Evolutionary conservation across 30 jellyfish, hydroid and myxozoan species (phyloP).

Genomic region (Nemopilema nomurai): DNA sequence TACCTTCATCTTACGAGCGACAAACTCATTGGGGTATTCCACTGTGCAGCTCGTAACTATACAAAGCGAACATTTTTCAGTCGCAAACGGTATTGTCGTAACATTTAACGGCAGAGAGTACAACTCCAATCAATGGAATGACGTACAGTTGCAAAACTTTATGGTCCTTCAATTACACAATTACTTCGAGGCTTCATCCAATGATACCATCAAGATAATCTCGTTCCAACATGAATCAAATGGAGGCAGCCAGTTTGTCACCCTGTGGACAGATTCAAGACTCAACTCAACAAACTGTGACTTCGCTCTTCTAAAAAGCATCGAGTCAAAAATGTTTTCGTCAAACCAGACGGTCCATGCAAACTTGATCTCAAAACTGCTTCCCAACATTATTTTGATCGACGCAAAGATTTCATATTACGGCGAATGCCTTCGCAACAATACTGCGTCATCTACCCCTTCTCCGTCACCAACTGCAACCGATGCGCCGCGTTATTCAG

Average conservation of each 20-base stretch:
- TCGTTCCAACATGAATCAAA: slow-evolving; percentile 35
- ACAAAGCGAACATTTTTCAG: slow-evolving; percentile 7
- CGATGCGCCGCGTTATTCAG: slow-evolving; percentile 30
- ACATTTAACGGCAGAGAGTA: slow-evolving; percentile 64
- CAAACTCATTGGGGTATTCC: slow-evolving; percentile 56
- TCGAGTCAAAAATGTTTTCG: slow-evolving; percentile 37
- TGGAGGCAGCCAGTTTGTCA: slow-evolving; percentile 33
- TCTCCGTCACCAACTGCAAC: slow-evolving; percentile 46
- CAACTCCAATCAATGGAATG: slow-evolving; percentile 41
- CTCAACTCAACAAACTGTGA: slow-evolving; percentile 40
- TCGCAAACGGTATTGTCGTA: slow-evolving; percentile 28
- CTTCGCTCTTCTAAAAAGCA: slow-evolving; percentile 18
- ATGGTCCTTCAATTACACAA: slow-evolving; percentile 27
- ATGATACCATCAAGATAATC: slow-evolving; percentile 47
- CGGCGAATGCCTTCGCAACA: slow-evolving; percentile 38
- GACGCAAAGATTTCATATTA: slow-evolving; percentile 30
- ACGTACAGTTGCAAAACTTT: slow-evolving; percentile 27
- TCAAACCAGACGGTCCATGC: slow-evolving; percentile 34
- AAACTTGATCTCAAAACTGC: slow-evolving; percentile 25
- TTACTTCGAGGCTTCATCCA: slow-evolving; percentile 24
- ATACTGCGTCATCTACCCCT: slow-evolving; percentile 19
- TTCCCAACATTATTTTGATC: slow-evolving; percentile 39
- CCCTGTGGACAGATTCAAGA: slow-evolving; percentile 68
- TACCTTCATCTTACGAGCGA: slow-evolving; percentile 57
- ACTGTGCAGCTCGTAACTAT: slow-evolving; percentile 37